phyloP scores from a whole-genome alignment of 2,113 vertebrate genomes.

The Seriola quinqueradiata region DNA sequence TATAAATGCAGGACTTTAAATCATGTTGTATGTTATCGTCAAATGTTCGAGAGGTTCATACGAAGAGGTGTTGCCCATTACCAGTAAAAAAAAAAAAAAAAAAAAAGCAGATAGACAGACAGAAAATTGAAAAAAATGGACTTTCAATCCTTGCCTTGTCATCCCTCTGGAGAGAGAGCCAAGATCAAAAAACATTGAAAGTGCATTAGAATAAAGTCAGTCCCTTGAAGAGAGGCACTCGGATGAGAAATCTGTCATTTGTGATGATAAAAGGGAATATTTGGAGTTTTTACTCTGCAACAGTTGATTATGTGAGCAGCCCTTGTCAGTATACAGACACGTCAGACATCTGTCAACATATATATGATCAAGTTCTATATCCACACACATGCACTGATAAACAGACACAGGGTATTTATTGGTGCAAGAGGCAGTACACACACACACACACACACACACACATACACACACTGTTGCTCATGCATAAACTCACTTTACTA shows the following conservation, averaged over 20 bases:
- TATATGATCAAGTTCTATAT: not conserved
- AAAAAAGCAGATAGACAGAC: not conserved
- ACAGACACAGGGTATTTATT: slow-evolving; percentile 24
- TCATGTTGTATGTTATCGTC: not conserved
- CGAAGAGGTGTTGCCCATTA: not conserved
- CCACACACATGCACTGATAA: not conserved
- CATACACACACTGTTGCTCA: not conserved
- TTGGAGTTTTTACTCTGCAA: slow-evolving; percentile 64
- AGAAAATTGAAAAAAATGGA: slow-evolving; percentile 28
- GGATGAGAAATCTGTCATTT: slow-evolving; percentile 75
- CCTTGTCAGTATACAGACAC: slow-evolving; percentile 26
- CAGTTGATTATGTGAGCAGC: slow-evolving; percentile 39
- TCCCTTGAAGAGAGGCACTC: slow-evolving; percentile 67
- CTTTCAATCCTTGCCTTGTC: slow-evolving; percentile 50
- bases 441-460: slow-evolving; percentile 16
- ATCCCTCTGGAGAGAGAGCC: slow-evolving; percentile 47
- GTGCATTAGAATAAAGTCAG: slow-evolving; percentile 68
- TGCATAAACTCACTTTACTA: slow-evolving; percentile 12
- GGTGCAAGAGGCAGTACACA: not conserved
- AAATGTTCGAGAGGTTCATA: slow-evolving; percentile 1
- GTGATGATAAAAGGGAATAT: slow-evolving; percentile 78
- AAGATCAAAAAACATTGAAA: slow-evolving; percentile 70
- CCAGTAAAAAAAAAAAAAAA: not conserved
- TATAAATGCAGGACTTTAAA: slow-evolving; percentile 1
- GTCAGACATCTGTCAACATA: slow-evolving; percentile 33